Conservation (phyloP, 2,113 vertebrate species). For the Chlorodrepanis virens region DNA sequence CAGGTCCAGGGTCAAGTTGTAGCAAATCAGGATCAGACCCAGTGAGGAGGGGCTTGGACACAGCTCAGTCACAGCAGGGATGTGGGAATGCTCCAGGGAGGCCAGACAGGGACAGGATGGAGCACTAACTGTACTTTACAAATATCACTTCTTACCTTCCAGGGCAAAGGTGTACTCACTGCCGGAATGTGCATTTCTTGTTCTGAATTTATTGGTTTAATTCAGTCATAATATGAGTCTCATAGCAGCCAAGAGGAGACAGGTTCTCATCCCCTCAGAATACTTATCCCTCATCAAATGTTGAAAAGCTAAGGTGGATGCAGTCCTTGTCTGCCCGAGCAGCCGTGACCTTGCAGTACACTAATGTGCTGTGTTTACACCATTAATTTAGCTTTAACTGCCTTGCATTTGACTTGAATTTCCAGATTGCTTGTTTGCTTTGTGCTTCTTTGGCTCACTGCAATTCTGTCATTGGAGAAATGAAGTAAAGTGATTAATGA, state of each 20-base stretch:
- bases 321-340: neutral
- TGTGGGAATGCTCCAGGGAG: neutral
- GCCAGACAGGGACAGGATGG: too few species aligned
- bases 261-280: neutral
- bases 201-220: neutral
- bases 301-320: neutral
- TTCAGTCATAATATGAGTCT: neutral
- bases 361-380: neutral
- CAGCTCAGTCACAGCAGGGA: too few species aligned
- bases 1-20: neutral
- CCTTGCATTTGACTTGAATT: neutral
- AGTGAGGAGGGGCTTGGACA: neutral
- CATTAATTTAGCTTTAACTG: neutral
- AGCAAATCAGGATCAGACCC: neutral
- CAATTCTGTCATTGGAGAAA: neutral
- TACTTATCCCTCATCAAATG: neutral
- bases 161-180: neutral
- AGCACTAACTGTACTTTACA: neutral
- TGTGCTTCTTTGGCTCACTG: neutral
- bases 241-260: neutral
- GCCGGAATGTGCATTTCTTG: neutral
- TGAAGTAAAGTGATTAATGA: constrained; percentile 27
- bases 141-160: neutral
- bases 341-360: neutral
- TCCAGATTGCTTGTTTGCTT: neutral